Percentiles rank a stretch among this genome's conserved stretches.
Evolutionary conservation across 1,140 invertebrate species (phyloP).

Genomic region (Atopsyche davidsoni): DNA sequence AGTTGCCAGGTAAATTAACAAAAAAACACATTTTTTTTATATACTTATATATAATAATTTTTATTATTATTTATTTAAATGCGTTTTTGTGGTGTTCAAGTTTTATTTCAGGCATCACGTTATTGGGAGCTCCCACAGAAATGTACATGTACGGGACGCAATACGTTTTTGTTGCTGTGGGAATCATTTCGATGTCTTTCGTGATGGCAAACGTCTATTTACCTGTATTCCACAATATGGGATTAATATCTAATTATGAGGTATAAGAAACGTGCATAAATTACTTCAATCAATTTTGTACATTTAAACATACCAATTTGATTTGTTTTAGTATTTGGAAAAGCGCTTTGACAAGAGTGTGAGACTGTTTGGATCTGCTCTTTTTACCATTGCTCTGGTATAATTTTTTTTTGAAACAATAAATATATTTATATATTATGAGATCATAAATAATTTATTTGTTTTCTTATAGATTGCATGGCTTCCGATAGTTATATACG

Average conservation of each 20-base stretch:
- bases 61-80: not conserved
- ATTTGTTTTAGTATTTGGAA: slow-evolving; percentile 68
- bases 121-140: slow-evolving; percentile 77
- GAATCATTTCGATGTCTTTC: slow-evolving; percentile 59
- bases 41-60: not conserved
- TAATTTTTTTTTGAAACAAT: slow-evolving; percentile 11
- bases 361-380: slow-evolving; percentile 62
- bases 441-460: slow-evolving; percentile 56
- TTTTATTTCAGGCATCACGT: slow-evolving; percentile 82
- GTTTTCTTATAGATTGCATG: slow-evolving; percentile 51
- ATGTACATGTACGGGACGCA: slow-evolving; percentile 76
- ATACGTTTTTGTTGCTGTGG: slow-evolving; percentile 61
- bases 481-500: slow-evolving; percentile 67
- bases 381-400: slow-evolving; percentile 66
- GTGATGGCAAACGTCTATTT: slow-evolving; percentile 68
- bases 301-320: slow-evolving; percentile 7
- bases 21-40: no score
- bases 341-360: slow-evolving; percentile 67
- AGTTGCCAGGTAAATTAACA: slow-evolving; percentile 57
- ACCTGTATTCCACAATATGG: slow-evolving; percentile 76
- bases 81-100: no score
- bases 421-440: slow-evolving; percentile 47
- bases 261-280: slow-evolving; percentile 41
- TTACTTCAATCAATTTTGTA: not conserved
- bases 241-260: slow-evolving; percentile 80